These are phyloP conservation scores for Heterocephalus glaber DNA, from an alignment of 2,113 vertebrate species.

Conservation along the genomic window DNA sequence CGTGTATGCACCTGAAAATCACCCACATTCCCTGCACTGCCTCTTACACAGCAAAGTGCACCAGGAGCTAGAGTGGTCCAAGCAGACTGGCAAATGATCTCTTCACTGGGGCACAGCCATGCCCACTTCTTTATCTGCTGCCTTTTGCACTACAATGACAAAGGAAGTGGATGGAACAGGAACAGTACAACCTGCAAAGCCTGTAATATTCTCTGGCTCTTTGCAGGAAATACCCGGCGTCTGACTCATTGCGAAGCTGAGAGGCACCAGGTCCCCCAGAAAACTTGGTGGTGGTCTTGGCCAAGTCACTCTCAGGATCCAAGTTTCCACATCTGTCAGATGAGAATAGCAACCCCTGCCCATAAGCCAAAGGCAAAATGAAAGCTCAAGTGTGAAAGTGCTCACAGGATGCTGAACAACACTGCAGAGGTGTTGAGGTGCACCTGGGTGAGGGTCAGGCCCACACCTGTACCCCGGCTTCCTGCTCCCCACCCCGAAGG, in stretches of 20 bases:
- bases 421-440: accelerated
- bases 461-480: neutral
- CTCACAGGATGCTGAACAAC: neutral
- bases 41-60: neutral
- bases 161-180: neutral
- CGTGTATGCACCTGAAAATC: neutral
- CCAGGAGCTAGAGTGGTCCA: neutral
- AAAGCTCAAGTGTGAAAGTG: neutral
- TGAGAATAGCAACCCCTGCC: neutral
- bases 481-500: neutral
- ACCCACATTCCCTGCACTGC: neutral
- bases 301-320: neutral
- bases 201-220: neutral
- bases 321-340: neutral
- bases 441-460: neutral
- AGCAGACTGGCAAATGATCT: neutral
- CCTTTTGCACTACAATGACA: neutral
- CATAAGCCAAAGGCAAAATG: neutral
- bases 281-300: neutral
- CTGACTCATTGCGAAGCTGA: neutral
- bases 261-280: neutral
- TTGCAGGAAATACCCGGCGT: neutral
- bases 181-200: neutral
- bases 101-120: neutral
- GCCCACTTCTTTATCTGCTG: neutral